These are phyloP conservation scores for Esox niger DNA, from an alignment of 2,113 vertebrate species.

Conservation along the genomic window DNA sequence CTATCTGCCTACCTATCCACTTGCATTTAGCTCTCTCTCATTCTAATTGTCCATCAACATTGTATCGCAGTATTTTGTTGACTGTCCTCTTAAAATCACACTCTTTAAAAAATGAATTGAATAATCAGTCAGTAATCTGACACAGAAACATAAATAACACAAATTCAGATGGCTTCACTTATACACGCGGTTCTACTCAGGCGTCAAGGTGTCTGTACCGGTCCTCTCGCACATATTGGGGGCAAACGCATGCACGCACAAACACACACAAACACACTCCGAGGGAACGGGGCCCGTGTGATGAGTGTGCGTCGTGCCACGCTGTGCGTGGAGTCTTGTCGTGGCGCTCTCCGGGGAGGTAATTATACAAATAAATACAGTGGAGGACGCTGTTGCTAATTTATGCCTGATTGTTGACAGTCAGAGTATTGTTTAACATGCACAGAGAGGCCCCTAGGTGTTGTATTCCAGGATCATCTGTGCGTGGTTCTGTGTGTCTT, in stretches of 20 bases:
- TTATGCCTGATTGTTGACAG: conserved; percentile 81
- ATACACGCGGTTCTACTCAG: background rate
- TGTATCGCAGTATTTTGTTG: too few relatives aligned
- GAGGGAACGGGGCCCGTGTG: conserved; percentile 46
- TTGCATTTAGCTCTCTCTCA: too few relatives aligned
- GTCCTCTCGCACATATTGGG: conserved; percentile 10
- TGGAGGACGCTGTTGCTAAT: conserved; percentile 74
- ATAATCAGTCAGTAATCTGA: background rate
- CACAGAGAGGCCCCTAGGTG: conserved; percentile 64
- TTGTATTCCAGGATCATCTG: conserved; percentile 57
- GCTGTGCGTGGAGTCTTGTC: conserved; percentile 51
- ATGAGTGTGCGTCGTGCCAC: conserved; percentile 50
- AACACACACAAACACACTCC: conserved; percentile 21
- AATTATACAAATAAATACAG: conserved; percentile 83
- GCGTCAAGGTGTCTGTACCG: conserved; percentile 41
- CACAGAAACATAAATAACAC: too few relatives aligned
- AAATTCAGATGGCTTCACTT: conserved; percentile 41
- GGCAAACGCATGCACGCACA: background rate
- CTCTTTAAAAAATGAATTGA: too few relatives aligned
- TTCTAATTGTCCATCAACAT: too few relatives aligned
- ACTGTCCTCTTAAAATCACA: too few relatives aligned
- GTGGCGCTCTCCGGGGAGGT: conserved; percentile 73
- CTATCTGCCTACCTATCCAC: too few relatives aligned
- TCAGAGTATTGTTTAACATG: conserved; percentile 77
- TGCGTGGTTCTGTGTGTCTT: background rate